Conservation (phyloP, 2,888 invertebrate species). For the Limnephilus auricula region DNA sequence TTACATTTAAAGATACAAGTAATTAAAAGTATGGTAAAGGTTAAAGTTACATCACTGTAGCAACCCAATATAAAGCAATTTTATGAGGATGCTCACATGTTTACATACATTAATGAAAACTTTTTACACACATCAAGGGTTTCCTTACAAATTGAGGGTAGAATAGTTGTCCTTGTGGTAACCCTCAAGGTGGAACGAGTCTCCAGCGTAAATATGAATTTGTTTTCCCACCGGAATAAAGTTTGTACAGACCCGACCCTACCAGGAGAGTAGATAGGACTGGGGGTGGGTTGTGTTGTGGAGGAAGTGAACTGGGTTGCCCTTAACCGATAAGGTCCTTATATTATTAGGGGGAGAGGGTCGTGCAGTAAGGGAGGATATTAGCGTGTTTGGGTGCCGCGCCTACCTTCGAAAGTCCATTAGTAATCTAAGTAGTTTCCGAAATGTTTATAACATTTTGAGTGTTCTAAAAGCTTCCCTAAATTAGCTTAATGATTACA, state of each 20-base stretch:
- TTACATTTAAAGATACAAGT: too few species aligned
- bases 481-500: neutral
- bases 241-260: slow-evolving; percentile 16
- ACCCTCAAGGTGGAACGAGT: slow-evolving; percentile 24
- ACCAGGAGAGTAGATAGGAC: neutral
- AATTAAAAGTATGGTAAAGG: too few species aligned
- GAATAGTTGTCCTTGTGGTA: slow-evolving; percentile 40
- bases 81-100: neutral
- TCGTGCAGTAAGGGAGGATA: slow-evolving; percentile 22
- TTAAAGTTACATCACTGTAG: neutral
- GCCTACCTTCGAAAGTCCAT: neutral
- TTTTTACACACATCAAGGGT: slow-evolving; percentile 41
- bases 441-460: neutral
- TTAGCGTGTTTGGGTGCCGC: slow-evolving; percentile 24
- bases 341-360: slow-evolving; percentile 22
- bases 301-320: slow-evolving; percentile 23
- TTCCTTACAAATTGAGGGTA: slow-evolving; percentile 33
- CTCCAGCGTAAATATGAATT: slow-evolving; percentile 43
- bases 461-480: neutral
- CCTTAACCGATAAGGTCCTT: slow-evolving; percentile 34
- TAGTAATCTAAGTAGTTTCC: neutral
- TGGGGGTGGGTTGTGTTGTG: neutral
- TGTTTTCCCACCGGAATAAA: slow-evolving; percentile 31
- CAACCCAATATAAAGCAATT: neutral
- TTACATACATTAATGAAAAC: slow-evolving; percentile 2